phyloP scores from a whole-genome alignment of 2,113 vertebrate species.

The Reinhardtius hippoglossoides region DNA sequence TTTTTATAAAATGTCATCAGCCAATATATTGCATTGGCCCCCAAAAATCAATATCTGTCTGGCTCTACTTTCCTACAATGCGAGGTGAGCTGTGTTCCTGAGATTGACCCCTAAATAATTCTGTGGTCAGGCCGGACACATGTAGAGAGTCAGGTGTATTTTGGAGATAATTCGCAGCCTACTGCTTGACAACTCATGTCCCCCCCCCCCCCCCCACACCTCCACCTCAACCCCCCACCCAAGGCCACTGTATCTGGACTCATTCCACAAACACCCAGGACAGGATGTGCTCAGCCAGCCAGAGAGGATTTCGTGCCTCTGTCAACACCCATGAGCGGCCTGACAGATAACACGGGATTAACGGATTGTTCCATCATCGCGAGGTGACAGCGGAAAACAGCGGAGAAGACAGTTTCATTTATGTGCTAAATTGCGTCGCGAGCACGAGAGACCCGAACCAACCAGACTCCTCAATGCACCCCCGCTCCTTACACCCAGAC shows the following conservation, averaged over 20 bases:
- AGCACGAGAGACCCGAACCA: slow-evolving; percentile 39
- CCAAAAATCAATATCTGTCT: background rate
- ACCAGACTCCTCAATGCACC: slow-evolving; percentile 20
- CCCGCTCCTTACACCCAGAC: background rate
- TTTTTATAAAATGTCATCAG: too few species aligned
- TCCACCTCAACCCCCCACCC: too few species aligned
- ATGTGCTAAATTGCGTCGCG: slow-evolving; percentile 75
- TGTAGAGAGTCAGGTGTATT: slow-evolving; percentile 23
- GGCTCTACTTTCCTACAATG: background rate
- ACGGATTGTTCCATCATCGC: slow-evolving; percentile 77
- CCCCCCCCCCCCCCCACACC: background rate
- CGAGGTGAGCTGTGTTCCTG: slow-evolving; percentile 8
- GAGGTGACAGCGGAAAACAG: slow-evolving; percentile 68
- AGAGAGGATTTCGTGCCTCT: slow-evolving; percentile 74
- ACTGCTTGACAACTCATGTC: background rate
- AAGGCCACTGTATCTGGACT: slow-evolving; percentile 45
- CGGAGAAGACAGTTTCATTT: slow-evolving; percentile 68
- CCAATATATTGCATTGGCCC: too few species aligned
- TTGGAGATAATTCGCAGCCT: slow-evolving; percentile 19
- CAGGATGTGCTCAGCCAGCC: slow-evolving; percentile 69
- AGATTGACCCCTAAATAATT: slow-evolving; percentile 19
- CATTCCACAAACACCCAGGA: slow-evolving; percentile 62
- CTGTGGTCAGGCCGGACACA: background rate
- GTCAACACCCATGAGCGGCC: slow-evolving; percentile 74
- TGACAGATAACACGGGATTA: slow-evolving; percentile 80